Evolutionary conservation across 2,113 vertebrate genomes (phyloP).

Genomic region (Oryctolagus cuniculus): mOryCun1.1 NC_091438.1:66785001-66785500

Average conservation of each 20-base stretch:
- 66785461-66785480: constrained; percentile 72
- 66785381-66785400: constrained; percentile 61
- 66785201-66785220: constrained; percentile 52
- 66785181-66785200: constrained; percentile 27
- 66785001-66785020: background rate
- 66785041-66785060: constrained; percentile 18
- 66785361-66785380: constrained; percentile 72
- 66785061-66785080: background rate
- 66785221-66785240: constrained; percentile 52
- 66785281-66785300: constrained; percentile 64
- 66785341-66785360: constrained; percentile 63
- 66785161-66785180: constrained; percentile 43
- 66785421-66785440: constrained; percentile 62
- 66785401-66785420: constrained; percentile 71
- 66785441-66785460: constrained; percentile 54
- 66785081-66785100: constrained; percentile 4
- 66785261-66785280: constrained; percentile 78
- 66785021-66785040: background rate
- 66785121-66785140: background rate
- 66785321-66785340: constrained; percentile 61
- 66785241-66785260: constrained; percentile 60
- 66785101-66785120: constrained; percentile 31
- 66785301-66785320: background rate
- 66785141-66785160: constrained; percentile 23
- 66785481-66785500: constrained; percentile 91